These are phyloP conservation scores for Seriola rivoliana DNA, from an alignment of 2,113 vertebrate species.

Conservation along the genomic window DNA sequence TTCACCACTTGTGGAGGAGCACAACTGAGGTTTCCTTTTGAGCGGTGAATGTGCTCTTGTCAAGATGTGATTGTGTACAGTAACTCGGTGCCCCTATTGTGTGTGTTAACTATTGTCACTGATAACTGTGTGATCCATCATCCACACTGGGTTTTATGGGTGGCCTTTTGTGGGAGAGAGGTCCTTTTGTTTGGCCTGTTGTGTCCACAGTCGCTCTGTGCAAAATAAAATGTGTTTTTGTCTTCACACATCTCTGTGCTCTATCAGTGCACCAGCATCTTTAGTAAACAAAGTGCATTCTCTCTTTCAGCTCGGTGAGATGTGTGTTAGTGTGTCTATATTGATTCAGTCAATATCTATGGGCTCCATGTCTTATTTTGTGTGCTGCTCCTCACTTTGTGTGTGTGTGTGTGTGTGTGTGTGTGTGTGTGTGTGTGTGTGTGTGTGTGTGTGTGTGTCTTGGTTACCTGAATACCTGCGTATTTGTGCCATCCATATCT, in stretches of 20 bases:
- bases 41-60: conserved; percentile 28
- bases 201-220: conserved; percentile 37
- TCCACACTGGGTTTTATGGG: conserved; percentile 40
- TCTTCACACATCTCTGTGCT: conserved; percentile 39
- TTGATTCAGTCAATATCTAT: conserved; percentile 80
- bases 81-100: conserved; percentile 45
- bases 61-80: conserved; percentile 23
- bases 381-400: conserved; percentile 46
- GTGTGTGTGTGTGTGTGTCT: conserved; percentile 28
- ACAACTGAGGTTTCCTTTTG: conserved; percentile 45
- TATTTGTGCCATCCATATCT: conserved; percentile 63
- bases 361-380: conserved; percentile 70
- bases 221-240: conserved; percentile 55
- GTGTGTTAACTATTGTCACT: conserved; percentile 49
- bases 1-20: conserved; percentile 46
- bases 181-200: conserved; percentile 64
- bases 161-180: conserved; percentile 61
- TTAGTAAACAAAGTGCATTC: conserved; percentile 74
- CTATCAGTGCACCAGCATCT: conserved; percentile 59
- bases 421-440: not conserved
- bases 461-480: conserved; percentile 53
- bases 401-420: conserved; percentile 40
- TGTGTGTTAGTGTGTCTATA: conserved; percentile 77
- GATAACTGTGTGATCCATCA: conserved; percentile 70
- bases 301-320: conserved; percentile 58